Evolutionary conservation across 2,888 invertebrate species (phyloP).

Genomic region (Phlogophora meticulosa): DNA sequence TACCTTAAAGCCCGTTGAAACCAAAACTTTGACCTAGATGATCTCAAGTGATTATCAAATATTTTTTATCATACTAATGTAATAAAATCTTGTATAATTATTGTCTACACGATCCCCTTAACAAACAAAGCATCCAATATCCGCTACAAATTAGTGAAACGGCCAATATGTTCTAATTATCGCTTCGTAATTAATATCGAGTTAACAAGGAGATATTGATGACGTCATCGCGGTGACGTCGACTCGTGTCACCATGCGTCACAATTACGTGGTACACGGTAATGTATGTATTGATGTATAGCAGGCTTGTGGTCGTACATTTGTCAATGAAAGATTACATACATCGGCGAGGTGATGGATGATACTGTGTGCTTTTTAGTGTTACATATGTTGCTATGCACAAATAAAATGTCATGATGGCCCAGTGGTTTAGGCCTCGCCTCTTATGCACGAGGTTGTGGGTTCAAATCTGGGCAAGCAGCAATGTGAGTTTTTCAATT

Average conservation of each 20-base stretch:
- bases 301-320: neutral
- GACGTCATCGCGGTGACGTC: slow-evolving; percentile 53
- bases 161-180: slow-evolving; percentile 48
- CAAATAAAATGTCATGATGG: too few species aligned
- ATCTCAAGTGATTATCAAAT: too few species aligned
- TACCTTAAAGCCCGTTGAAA: too few species aligned
- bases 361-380: too few species aligned
- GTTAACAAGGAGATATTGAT: slow-evolving; percentile 61
- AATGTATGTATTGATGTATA: slow-evolving; percentile 22
- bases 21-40: too few species aligned
- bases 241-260: slow-evolving; percentile 55
- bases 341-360: too few species aligned
- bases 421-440: too few species aligned
- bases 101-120: neutral
- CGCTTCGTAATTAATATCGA: slow-evolving; percentile 50
- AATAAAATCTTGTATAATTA: neutral
- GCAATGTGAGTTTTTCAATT: too few species aligned
- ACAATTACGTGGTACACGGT: slow-evolving; percentile 50
- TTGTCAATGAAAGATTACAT: slow-evolving; percentile 27
- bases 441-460: too few species aligned
- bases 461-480: too few species aligned
- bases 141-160: slow-evolving; percentile 23
- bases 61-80: too few species aligned
- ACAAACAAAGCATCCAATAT: neutral
- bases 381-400: too few species aligned